Evolutionary conservation across 2,797 vertebrate species (phyloP), one percentile per base, ranked within the genome.

Genomic region (Prionace glauca): DNA sequence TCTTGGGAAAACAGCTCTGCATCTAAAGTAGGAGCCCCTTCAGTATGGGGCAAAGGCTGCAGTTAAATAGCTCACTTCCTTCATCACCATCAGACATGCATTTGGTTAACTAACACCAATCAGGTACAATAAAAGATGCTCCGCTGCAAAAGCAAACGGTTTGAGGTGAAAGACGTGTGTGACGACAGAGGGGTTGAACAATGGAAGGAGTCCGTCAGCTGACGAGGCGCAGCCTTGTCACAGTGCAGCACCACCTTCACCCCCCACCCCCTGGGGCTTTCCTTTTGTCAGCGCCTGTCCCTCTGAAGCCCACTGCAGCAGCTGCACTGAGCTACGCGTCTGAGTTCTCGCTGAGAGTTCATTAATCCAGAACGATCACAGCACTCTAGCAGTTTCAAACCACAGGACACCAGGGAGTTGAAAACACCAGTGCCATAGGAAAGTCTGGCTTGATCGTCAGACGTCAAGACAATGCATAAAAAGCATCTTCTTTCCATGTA

Each of bases 391-490:
- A 41, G 3, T 92, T 91, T 91, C n/a, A 92, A 69, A 92, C 65
- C 65, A 41, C n/a, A 41, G 36, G 90, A 69, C 9, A 24, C 36
- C 65, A 41, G 18, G 9, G 81, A 92, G 20, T 41, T 92, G 65
- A 41, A 92, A 92, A 41, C 90, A 22, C 16, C 32, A 65, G 62
- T 92, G 65, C 41, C 65, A 26, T 41, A 41, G 56, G n/a, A 24
- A 41, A 69, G 3, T 92, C 62, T 92, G 90, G 65, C n/a, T 67
- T 9, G n/a, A 24, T 20, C 36, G 65, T 92, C 90, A 92, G 65
- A 92, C n/a, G 10, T 92, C 22, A 41, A 36, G 62, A 92, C 87
- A 92, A 92, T 20, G 90, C 90, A 69, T n/a, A 69, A 67, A 92
- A 62, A 18, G n/a, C 22, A 69, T 41, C 18, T 32, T 20, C 29